A percentile compares a stretch with the other conserved stretches of the same genome.
Evolutionary conservation across 2,113 vertebrate species (phyloP).

Genomic region (Epinephelus lanceolatus): DNA sequence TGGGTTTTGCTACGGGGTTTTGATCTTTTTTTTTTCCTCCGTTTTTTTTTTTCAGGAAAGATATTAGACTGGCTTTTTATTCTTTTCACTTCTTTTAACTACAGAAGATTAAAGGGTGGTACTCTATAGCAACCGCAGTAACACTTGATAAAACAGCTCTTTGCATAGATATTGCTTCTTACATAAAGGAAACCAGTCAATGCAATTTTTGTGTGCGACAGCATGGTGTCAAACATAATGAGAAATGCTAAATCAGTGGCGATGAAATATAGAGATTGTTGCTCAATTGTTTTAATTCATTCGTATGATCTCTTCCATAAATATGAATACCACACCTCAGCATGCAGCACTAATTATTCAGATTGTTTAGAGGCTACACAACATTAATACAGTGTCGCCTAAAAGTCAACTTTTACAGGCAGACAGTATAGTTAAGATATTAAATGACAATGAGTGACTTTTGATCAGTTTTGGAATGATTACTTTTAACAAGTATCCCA

Average conservation of each 20-base stretch:
- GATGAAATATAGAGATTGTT: constrained; percentile 28
- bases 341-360: constrained; percentile 26
- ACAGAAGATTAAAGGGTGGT: constrained; percentile 64
- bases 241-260: constrained; percentile 44
- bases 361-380: neutral
- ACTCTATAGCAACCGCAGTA: constrained; percentile 45
- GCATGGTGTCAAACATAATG: constrained; percentile 60
- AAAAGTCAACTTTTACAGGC: neutral
- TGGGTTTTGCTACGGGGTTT: constrained; percentile 56
- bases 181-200: constrained; percentile 55
- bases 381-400: neutral
- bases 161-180: constrained; percentile 70
- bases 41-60: constrained; percentile 52
- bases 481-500: too few relatives aligned
- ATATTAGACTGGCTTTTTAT: constrained; percentile 66
- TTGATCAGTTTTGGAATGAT: neutral
- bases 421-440: neutral
- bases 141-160: constrained; percentile 62
- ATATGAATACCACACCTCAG: constrained; percentile 16
- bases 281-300: constrained; percentile 38
- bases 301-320: constrained; percentile 13
- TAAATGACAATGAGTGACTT: neutral
- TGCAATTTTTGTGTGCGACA: constrained; percentile 53
- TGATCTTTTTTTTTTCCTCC: constrained; percentile 43
- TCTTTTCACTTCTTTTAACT: constrained; percentile 66